phyloP scores from a whole-genome alignment of 2,113 vertebrate genomes.

The Ia io region DNA sequence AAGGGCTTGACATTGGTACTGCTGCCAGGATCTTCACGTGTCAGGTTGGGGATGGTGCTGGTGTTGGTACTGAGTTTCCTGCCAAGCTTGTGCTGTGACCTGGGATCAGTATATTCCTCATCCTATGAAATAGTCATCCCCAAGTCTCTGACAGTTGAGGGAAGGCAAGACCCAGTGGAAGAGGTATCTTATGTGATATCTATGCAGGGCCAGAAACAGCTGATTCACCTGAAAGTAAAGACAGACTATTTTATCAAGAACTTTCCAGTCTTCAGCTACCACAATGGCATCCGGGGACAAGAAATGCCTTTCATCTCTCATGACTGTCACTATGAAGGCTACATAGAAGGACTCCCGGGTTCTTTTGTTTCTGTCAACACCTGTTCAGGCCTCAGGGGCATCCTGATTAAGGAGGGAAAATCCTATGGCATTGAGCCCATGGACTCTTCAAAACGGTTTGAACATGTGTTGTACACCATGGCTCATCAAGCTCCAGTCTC shows the following conservation, averaged over 20 bases:
- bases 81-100: not conserved
- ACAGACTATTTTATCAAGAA: conserved; percentile 39
- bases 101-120: not conserved
- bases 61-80: conserved; percentile 24
- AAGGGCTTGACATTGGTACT: not conserved
- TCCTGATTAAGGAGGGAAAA: conserved; percentile 57
- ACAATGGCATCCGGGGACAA: not conserved
- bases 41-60: not conserved
- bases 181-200: conserved; percentile 28
- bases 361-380: conserved; percentile 64
- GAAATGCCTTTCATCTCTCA: not conserved
- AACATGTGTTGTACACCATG: conserved; percentile 59
- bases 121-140: conserved; percentile 59
- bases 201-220: conserved; percentile 39
- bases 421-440: conserved; percentile 70
- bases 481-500: not conserved
- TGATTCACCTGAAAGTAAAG: conserved; percentile 46
- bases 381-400: conserved; percentile 75
- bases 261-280: conserved; percentile 62
- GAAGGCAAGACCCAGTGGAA: not conserved
- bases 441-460: not conserved
- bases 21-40: not conserved
- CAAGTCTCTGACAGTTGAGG: not conserved
- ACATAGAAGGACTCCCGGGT: conserved; percentile 58
- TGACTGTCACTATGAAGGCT: conserved; percentile 72